Conservation (phyloP, 1,140 invertebrate genomes). For the Bombyx mandarina region DNA sequence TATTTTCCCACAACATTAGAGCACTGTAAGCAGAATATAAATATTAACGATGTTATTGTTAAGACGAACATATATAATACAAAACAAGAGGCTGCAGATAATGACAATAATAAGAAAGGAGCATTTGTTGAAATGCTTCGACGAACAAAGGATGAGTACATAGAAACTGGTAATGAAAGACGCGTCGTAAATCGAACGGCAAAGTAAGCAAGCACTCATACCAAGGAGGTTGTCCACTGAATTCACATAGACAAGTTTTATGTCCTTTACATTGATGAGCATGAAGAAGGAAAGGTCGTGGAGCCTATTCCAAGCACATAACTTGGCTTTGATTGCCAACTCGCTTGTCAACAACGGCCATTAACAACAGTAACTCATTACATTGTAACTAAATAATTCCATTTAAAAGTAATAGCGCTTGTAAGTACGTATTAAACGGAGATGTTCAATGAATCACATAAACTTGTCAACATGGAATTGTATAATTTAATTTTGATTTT, state of each 20-base stretch:
- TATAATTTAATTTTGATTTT: too few species aligned
- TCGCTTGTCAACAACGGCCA: constrained; percentile 1
- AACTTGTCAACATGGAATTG: too few species aligned
- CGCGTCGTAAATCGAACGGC: constrained; percentile 34
- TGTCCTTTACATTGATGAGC: constrained; percentile 53
- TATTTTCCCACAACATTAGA: constrained; percentile 1
- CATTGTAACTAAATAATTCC: constrained; percentile 10
- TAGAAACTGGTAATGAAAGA: constrained; percentile 37
- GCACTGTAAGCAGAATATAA: constrained; percentile 6
- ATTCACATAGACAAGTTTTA: constrained; percentile 39
- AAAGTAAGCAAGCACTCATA: constrained; percentile 26
- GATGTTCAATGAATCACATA: neutral
- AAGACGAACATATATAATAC: constrained; percentile 13
- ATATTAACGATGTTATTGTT: constrained; percentile 9
- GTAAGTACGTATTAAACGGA: neutral
- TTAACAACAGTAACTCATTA: constrained; percentile 4
- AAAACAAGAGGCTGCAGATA: constrained; percentile 15
- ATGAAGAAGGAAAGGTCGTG: constrained; percentile 17
- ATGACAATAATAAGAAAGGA: constrained; percentile 25
- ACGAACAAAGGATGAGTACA: constrained; percentile 28
- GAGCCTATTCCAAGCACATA: neutral
- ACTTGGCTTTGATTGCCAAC: constrained; percentile 3
- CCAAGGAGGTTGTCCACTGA: constrained; percentile 17
- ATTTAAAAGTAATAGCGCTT: constrained; percentile 2
- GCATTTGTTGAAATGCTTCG: constrained; percentile 18